Evolutionary conservation across 1,140 invertebrate species (phyloP), one percentile per base, ranked within the genome.

Genomic region (Macrocentrus cingulum): DNA sequence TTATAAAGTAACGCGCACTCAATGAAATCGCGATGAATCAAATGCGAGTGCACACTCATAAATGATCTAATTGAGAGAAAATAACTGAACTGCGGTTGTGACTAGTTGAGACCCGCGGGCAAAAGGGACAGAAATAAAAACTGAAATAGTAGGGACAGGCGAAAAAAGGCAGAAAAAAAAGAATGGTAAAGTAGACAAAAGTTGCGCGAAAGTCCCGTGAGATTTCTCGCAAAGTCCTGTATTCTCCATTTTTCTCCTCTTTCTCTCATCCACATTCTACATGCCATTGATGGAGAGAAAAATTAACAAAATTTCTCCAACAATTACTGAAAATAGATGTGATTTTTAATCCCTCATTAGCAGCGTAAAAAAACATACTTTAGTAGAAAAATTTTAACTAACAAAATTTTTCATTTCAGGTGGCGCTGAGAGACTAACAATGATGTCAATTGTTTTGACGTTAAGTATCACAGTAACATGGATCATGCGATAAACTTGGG

Each of bases 401-500:
- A 46, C 11, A 13, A 46, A 46, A 2, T 4, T 13, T 59, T 57
- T 56, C 46, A 42, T 71, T 70, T 22, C 69, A 72, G 70, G 55
- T 39, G 56, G 55, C 11, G 63, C 65, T 0, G 34, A 52, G 11
- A 57, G 56, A 42, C 53, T 64, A 39, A 4, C 68, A 44, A 59
- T 60, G 34, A 61, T 64, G 19, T 64, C 62, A 52, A 50, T 62
- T 7, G 57, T 74, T 29, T 29, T 77, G 2, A 61, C 62, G 59
- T 34, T 71, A 20, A 49, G 56, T 15, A 48, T 74, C 9, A 63
- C 70, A 41, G 66, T 59, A 34, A 62, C 68, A 29, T 69, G 68
- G 67, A 70, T 74, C 45, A 66, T 75, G 36, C 69, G 71, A 71
- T 73, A 73, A 72, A 46, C 44, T 46, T 58, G 56, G 62, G 8